Evolutionary conservation across 2,888 invertebrate genomes (phyloP), one percentile per base, ranked within the genome.

Genomic region (Exocentrus adspersus): DNA sequence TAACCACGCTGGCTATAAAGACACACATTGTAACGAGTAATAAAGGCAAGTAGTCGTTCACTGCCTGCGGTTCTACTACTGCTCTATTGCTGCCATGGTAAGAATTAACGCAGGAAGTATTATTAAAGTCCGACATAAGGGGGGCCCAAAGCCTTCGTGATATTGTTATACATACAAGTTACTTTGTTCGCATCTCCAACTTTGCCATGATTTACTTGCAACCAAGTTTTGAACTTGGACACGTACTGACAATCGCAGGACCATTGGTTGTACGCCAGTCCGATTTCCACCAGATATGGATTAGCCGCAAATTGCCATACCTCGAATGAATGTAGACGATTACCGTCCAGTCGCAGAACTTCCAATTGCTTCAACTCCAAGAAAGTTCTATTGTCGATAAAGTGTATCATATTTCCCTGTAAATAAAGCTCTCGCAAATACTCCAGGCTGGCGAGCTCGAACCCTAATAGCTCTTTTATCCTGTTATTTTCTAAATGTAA

Each of bases 401-500:
- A 90, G 73, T 89, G 86, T 75, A 97, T 90, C 81, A 89, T 86
- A 85, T 96, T 96, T 78, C 91, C 90, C 80, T 95, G 94, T 70
- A 97, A 85, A 84, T 95, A 94, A 60, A 96, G 86, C 80, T 95
- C 95, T 62, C 91, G 88, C 73, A 96, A 86, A 80, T 90, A 91
- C 79, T 93, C 93, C 74, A 96, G 83, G 69, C 91, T 90, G 65
- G 90, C 88, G 78, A 97, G 87, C 82, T 95, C 95, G 78, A 90
- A 92, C 54, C 95, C 95, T 74, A 90, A 84, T 70, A 96, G 85
- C 72, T 89, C 88, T 78, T 89, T 89, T 72, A 96, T 90, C 79
- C 89, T 88, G 82, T 96, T 96, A 80, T 93, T 90, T 83, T 96
- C 94, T 78, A 96, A 87, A 84, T 96, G 95, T 71, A 97, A 87